Evolutionary conservation across 2,888 invertebrate species (phyloP), one percentile per base, ranked within the genome.

Genomic region (Poecilobothrus nobilitatus): DNA sequence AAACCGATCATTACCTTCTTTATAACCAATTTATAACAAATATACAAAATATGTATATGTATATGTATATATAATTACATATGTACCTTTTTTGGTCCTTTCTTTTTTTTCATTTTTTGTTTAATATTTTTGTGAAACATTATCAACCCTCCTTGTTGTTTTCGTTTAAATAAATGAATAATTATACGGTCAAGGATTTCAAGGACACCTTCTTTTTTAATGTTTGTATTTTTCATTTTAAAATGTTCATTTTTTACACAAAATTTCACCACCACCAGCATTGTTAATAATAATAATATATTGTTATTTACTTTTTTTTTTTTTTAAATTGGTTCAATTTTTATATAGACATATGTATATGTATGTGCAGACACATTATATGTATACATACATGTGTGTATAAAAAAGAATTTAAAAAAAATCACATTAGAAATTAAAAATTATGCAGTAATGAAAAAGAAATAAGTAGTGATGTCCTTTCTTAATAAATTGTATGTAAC

Each of bases 101-200:
- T 8, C 6, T 10, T 10, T 37, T 37, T 37, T 37, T 37, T 37
- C 37, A 10, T 7, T 37, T 37, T 37, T 27, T 27, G 7, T 53
- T 53, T 53, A 53, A 12, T 6, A 10, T 37, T 37, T 12, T 10
- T 10, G 8, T 37, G 9, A 53, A 53, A 53, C 9, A 53, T 53
- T 53, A 53, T 53, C n/a, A 53, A 53, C 53, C 53, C 53, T 53
- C 53, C 53, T 53, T 53, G 53, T 53, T 53, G n/a, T 53, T 53
- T 53, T 41, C 2, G 27, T 27, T 27, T 12, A 41, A 18, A 53
- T 53, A 53, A 53, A 53, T 53, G 53, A 53, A 53, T 53, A 53
- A 53, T 53, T 53, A 53, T 53, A 53, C 53, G 53, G 53, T 53
- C 53, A 53, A 53, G 53, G 53, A 53, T 53, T 53, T 53, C 53